Percentiles rank a stretch among this genome's conserved stretches.
phyloP scores from a whole-genome alignment of 2,797 vertebrate genomes.

The Rhynchotus rufescens region DNA sequence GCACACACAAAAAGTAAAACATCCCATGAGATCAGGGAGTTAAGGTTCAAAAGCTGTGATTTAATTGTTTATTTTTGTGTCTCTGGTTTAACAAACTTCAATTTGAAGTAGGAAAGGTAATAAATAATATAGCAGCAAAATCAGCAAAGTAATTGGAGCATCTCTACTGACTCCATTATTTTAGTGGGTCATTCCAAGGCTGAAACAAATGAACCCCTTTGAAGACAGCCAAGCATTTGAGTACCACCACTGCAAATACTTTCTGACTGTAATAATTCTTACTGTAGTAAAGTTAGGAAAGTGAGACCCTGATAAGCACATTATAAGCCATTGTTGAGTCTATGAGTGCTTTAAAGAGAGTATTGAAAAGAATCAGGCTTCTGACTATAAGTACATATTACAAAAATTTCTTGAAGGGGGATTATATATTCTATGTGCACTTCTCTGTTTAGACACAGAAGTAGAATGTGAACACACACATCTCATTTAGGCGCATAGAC shows the following conservation, averaged over 20 bases:
- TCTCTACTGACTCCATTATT: not conserved
- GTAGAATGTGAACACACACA: slow-evolving; percentile 28
- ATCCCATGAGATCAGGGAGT: not conserved
- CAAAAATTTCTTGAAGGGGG: slow-evolving; percentile 35
- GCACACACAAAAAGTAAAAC: not conserved
- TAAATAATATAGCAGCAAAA: not conserved
- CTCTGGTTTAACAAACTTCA: slow-evolving; percentile 8
- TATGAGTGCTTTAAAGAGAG: slow-evolving; percentile 58
- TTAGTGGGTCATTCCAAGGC: slow-evolving; percentile 35
- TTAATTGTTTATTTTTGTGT: slow-evolving; percentile 1
- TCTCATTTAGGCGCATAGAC: not conserved
- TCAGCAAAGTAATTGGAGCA: not conserved
- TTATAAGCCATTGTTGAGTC: slow-evolving; percentile 42
- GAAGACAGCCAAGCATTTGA: slow-evolving; percentile 8
- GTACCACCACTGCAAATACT: not conserved
- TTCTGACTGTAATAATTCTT: slow-evolving; percentile 57
- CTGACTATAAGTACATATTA: slow-evolving; percentile 40
- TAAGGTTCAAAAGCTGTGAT: slow-evolving; percentile 6
- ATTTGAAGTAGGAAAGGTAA: not conserved
- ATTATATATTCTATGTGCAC: slow-evolving; percentile 42
- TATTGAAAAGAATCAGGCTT: slow-evolving; percentile 47
- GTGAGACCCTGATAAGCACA: slow-evolving; percentile 52
- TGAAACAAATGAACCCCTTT: not conserved
- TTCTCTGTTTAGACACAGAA: not conserved
- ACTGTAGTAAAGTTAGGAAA: not conserved